Conservation (phyloP, 2,113 vertebrate species). For the Chloropsis cyanopogon region DNA sequence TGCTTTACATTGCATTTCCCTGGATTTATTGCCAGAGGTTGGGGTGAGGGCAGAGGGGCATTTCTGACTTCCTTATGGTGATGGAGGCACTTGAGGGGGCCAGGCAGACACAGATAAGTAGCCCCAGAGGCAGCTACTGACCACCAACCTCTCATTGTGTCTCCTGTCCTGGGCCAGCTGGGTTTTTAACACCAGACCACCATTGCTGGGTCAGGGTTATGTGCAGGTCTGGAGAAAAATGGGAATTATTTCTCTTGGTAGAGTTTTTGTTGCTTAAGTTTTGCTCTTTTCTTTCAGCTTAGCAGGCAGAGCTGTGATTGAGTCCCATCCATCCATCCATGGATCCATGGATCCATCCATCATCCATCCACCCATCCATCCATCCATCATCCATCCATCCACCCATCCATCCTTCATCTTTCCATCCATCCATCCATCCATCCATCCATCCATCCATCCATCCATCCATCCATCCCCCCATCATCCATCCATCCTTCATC, state of each 20-base stretch:
- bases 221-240: not conserved
- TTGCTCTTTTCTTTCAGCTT: not conserved
- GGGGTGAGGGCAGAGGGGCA: slow-evolving; percentile 52
- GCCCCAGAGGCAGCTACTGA: slow-evolving; percentile 22
- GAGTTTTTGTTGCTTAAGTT: not conserved
- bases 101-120: slow-evolving; percentile 16
- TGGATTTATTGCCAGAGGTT: slow-evolving; percentile 51
- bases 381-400: not conserved
- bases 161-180: not conserved
- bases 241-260: not conserved
- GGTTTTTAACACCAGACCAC: not conserved
- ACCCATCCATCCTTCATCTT: not conserved
- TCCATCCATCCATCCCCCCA: not conserved
- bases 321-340: not conserved
- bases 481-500: not conserved
- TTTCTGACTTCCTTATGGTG: slow-evolving; percentile 47
- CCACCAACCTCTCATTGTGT: not conserved
- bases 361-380: not conserved
- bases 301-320: not conserved
- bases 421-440: not conserved
- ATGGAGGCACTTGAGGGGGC: slow-evolving; percentile 47
- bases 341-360: not conserved
- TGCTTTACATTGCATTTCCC: not conserved
- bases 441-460: not conserved
- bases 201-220: not conserved